Evolutionary conservation across 2,888 invertebrate species (phyloP).

Genomic region (Apodemia hepburni): DNA sequence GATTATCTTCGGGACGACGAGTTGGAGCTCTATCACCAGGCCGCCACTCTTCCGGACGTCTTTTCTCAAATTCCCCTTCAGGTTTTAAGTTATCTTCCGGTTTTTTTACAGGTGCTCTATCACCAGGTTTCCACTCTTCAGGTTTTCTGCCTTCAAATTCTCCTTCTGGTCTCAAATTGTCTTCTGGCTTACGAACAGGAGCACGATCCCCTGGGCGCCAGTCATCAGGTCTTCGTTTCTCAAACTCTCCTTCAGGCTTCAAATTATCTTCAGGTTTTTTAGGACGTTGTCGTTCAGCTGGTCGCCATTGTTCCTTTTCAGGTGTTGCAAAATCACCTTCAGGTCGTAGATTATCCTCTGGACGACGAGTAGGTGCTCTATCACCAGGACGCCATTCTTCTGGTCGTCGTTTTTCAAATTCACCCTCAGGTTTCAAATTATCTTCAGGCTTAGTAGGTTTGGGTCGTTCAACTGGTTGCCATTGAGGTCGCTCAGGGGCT

Average conservation of each 20-base stretch:
- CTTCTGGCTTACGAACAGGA: constrained; percentile 59
- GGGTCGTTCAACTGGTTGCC: constrained; percentile 80
- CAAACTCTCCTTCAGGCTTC: constrained; percentile 75
- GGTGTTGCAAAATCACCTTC: constrained; percentile 68
- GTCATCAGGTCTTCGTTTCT: constrained; percentile 48
- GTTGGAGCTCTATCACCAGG: constrained; percentile 60
- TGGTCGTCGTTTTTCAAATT: constrained; percentile 63
- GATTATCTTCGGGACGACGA: constrained; percentile 51
- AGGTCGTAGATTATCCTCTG: constrained; percentile 70
- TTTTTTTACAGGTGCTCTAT: constrained; percentile 43
- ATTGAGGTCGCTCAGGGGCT: constrained; percentile 64
- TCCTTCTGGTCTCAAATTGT: constrained; percentile 75
- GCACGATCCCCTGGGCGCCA: constrained; percentile 74
- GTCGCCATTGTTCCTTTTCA: constrained; percentile 52
- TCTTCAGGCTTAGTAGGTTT: constrained; percentile 72
- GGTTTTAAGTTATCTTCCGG: constrained; percentile 55
- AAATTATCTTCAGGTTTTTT: constrained; percentile 80
- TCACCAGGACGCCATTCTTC: constrained; percentile 76
- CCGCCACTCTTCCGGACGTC: constrained; percentile 49
- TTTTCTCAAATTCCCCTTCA: constrained; percentile 72
- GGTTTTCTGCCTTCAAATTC: constrained; percentile 53
- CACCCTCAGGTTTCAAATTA: constrained; percentile 64
- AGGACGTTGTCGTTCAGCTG: constrained; percentile 63
- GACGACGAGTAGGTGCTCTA: constrained; percentile 69
- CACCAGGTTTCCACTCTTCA: constrained; percentile 62